A percentile compares a stretch with the other conserved stretches of the same genome.
Evolutionary conservation across 92 coral and sea anemone species (phyloP).

Genomic region (Epizoanthus stellaris): DNA sequence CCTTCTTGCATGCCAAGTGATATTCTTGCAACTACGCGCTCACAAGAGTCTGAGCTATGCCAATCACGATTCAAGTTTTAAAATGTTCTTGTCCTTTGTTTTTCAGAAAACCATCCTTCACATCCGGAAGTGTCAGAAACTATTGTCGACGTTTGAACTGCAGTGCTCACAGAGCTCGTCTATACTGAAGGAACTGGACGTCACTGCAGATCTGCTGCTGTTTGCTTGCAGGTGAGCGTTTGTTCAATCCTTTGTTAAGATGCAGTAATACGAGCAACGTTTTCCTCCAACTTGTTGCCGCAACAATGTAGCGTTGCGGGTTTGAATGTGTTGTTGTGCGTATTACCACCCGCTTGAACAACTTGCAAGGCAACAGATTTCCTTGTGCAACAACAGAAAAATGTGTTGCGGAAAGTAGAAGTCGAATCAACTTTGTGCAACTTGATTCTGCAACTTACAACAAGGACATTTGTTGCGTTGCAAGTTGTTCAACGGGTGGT

Average conservation of each 20-base stretch:
- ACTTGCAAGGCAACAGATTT: too few species aligned
- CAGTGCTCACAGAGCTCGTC: slow-evolving; percentile 81
- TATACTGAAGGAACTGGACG: slow-evolving; percentile 78
- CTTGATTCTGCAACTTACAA: too few species aligned
- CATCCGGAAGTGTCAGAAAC: slow-evolving; percentile 87
- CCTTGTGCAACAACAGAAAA: too few species aligned
- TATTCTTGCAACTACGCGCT: not conserved
- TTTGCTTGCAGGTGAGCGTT: slow-evolving; percentile 77
- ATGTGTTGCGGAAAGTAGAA: too few species aligned
- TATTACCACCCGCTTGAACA: too few species aligned
- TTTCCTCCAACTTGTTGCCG: too few species aligned
- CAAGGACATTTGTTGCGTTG: too few species aligned
- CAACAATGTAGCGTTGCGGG: too few species aligned
- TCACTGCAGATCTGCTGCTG: slow-evolving; percentile 77
- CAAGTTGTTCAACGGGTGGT: too few species aligned
- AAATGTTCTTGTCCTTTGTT: not conserved
- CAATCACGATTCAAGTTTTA: not conserved
- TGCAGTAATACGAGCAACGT: not conserved
- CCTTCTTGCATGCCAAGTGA: too few species aligned
- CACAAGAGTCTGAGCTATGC: not conserved
- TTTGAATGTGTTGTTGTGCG: too few species aligned
- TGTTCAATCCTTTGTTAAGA: not conserved
- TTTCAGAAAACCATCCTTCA: slow-evolving; percentile 84
- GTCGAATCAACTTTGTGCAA: too few species aligned
- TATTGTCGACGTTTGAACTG: slow-evolving; percentile 73